Evolutionary conservation across 1,140 invertebrate genomes (phyloP), one percentile per base, ranked within the genome.

Genomic region (Papilio helenus): DNA sequence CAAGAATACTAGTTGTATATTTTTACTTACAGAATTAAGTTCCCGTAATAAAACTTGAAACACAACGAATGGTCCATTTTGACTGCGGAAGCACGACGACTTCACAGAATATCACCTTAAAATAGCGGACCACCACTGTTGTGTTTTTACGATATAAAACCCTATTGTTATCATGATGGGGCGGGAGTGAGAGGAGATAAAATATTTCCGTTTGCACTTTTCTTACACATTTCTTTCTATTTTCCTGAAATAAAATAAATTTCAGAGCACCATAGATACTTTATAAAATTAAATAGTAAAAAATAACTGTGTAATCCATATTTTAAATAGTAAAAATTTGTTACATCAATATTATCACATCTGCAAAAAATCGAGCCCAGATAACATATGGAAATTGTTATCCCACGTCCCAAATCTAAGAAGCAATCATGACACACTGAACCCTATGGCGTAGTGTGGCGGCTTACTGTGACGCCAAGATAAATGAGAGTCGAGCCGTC

Each of bases 381-480:
- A 23, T 61, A 23, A 68, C 26, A 68, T 68, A 34, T 16, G 61
- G 14, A 68, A 68, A 68, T 26, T 68, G 23, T 68, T 68, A 68
- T 68, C 61, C 61, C 61, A 68, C 61, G 61, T 68, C 26, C 61
- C 61, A 68, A 68, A 68, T 68, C 61, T 68, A 68, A 29, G 61
- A 34, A 68, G 61, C 14, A 68, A 68, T 68, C 61, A 26, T 68
- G 61, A 68, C 61, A 68, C 61, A 55, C 29, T 73, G 72, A 74
- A 74, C 42, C 72, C 42, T 49, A 9, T 74, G 72, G 72, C 72
- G 34, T 46, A 72, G 72, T 46, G 42, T 46, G 72, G 72, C 23
- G 72, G 72, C 44, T 74, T 49, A 74, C 20, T 8, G 42, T 74
- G 72, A 74, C 72, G 72, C 23, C 39, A 20, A 74, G 72, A 74